Percentiles rank a stretch among this genome's conserved stretches.
phyloP scores from a whole-genome alignment of 2,888 invertebrate species.

The Eilema griseolum region DNA sequence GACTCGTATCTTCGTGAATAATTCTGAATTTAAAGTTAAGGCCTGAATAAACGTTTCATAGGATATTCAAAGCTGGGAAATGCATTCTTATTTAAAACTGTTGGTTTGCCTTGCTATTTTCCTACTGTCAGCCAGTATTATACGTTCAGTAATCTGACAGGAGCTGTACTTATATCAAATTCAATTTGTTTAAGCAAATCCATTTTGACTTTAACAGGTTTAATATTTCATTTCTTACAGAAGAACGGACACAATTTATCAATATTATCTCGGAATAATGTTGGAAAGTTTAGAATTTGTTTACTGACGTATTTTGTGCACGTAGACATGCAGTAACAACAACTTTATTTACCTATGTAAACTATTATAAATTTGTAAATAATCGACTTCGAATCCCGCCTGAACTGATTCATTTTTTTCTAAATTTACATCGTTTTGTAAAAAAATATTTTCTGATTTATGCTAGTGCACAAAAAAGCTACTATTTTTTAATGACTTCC shows the following conservation, averaged over 20 bases:
- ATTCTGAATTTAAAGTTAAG: constrained; percentile 60
- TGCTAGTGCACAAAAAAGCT: neutral
- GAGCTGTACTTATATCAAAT: constrained; percentile 26
- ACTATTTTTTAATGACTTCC: neutral
- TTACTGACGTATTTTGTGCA: neutral
- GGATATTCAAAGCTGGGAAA: constrained; percentile 47
- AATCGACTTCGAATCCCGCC: too few relatives aligned
- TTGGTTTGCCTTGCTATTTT: constrained; percentile 45
- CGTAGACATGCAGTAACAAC: neutral
- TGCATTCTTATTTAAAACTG: constrained; percentile 56
- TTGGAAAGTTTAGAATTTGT: neutral
- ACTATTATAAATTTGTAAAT: neutral
- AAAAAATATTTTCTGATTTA: neutral
- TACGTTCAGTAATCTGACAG: constrained; percentile 35
- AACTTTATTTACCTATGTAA: neutral
- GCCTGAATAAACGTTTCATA: constrained; percentile 61
- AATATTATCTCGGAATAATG: constrained; percentile 26
- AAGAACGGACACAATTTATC: constrained; percentile 28
- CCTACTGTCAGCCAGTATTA: constrained; percentile 33
- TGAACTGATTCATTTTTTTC: too few relatives aligned
- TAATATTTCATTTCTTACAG: constrained; percentile 35
- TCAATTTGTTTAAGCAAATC: constrained; percentile 26
- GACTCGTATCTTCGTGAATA: constrained; percentile 55
- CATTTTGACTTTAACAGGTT: constrained; percentile 36
- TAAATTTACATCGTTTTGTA: too few relatives aligned